Evolutionary conservation across 2,113 vertebrate genomes (phyloP).

Genomic region (Alethe diademata): DNA sequence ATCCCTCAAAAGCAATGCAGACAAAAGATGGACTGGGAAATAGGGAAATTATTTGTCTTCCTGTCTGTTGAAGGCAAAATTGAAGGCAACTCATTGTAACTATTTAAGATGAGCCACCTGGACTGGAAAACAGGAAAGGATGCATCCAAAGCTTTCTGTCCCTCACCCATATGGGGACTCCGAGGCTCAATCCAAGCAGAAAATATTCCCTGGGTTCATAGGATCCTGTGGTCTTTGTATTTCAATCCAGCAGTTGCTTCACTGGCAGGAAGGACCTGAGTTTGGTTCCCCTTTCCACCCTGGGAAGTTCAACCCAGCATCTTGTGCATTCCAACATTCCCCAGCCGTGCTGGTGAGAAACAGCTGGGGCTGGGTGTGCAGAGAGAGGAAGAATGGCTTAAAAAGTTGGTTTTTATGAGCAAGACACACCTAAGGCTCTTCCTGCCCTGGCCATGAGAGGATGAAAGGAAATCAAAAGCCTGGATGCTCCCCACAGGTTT

Average conservation of each 20-base stretch:
- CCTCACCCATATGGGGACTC: not conserved
- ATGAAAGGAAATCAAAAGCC: not conserved
- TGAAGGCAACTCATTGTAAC: not conserved
- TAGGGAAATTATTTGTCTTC: not conserved
- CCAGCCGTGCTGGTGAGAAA: not conserved
- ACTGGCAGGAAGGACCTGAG: not conserved
- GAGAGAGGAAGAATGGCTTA: not conserved
- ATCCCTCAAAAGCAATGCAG: not conserved
- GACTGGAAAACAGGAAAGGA: not conserved
- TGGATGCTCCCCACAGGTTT: not conserved
- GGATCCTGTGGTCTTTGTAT: not conserved
- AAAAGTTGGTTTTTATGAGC: not conserved
- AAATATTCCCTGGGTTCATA: not conserved
- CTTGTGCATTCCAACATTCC: not conserved
- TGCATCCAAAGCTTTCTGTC: not conserved
- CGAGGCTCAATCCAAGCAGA: not conserved
- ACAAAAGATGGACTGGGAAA: not conserved
- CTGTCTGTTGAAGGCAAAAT: not conserved
- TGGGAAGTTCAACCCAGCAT: not conserved
- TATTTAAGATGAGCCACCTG: not conserved
- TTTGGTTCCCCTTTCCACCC: not conserved
- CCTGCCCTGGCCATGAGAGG: not conserved
- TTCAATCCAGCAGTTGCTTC: not conserved
- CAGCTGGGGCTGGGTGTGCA: not conserved
- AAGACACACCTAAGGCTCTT: not conserved